Conservation (phyloP, 2,113 vertebrate species). For the Pterocles orientalis region DNA sequence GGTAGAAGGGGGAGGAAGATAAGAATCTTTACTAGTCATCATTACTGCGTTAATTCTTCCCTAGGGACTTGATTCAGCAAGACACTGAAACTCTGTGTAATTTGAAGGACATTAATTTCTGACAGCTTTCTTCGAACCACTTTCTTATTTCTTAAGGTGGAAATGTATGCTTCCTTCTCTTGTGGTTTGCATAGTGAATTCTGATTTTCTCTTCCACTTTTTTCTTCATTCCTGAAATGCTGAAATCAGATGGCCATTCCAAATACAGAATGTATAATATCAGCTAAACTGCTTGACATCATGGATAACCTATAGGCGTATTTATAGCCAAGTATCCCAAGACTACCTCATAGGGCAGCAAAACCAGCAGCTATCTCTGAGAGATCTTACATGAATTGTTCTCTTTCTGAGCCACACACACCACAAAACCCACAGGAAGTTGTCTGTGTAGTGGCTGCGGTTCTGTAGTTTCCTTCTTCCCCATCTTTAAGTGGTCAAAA, state of each 20-base stretch:
- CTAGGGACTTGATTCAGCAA: not conserved
- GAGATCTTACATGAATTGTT: not conserved
- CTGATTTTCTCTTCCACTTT: not conserved
- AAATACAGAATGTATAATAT: not conserved
- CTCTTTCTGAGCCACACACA: conserved; percentile 44
- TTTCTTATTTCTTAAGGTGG: not conserved
- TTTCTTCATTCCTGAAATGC: not conserved
- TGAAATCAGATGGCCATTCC: not conserved
- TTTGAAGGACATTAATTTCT: not conserved
- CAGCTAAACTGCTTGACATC: not conserved
- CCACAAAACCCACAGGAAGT: conserved; percentile 78
- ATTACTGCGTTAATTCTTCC: not conserved
- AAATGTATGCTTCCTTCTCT: not conserved
- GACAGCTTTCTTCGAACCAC: not conserved
- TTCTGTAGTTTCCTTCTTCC: conserved; percentile 73
- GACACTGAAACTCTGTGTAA: not conserved
- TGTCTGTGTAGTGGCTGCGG: conserved; percentile 68
- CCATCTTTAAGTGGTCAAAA: conserved; percentile 40
- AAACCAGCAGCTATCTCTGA: not conserved
- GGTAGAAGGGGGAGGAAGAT: not conserved
- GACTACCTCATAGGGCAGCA: not conserved
- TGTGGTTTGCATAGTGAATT: not conserved
- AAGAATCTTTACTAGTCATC: not conserved
- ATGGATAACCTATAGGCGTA: not conserved
- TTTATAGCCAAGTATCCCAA: not conserved